A percentile compares a stretch with the other conserved stretches of the same genome.
phyloP scores from a whole-genome alignment of 1,140 invertebrate genomes.

The Scaptomyza montana region DNA sequence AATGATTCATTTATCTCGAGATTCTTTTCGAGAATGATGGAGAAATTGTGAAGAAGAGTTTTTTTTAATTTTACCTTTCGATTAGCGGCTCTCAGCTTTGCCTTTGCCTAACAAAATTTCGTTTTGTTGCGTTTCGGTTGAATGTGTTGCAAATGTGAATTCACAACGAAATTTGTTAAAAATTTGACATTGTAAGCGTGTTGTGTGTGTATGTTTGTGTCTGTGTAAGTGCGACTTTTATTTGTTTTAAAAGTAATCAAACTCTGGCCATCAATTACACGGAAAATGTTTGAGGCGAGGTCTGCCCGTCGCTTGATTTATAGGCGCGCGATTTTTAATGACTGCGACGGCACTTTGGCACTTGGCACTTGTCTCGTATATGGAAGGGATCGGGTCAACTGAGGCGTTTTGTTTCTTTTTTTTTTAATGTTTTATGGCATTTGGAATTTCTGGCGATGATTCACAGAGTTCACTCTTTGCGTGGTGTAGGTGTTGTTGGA shows the following conservation, averaged over 20 bases:
- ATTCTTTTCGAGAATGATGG: conserved; percentile 27
- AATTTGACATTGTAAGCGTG: conserved; percentile 49
- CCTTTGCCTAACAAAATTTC: conserved; percentile 32
- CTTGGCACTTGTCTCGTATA: conserved; percentile 28
- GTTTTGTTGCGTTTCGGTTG: too few species aligned
- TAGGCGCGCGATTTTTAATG: conserved; percentile 73
- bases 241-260: conserved; percentile 81
- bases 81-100: conserved; percentile 37
- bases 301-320: conserved; percentile 68
- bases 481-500: conserved; percentile 7
- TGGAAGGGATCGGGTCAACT: conserved; percentile 37
- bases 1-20: conserved; percentile 31
- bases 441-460: conserved; percentile 40
- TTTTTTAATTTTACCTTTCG: conserved; percentile 61
- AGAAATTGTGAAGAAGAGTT: conserved; percentile 38
- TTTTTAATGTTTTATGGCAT: conserved; percentile 28
- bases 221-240: conserved; percentile 55
- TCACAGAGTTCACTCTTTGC: conserved; percentile 27
- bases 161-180: conserved; percentile 79
- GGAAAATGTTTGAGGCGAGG: conserved; percentile 63
- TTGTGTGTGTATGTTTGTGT: conserved; percentile 16
- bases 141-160: conserved; percentile 49
- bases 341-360: conserved; percentile 57
- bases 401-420: conserved; percentile 18
- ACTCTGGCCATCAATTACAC: conserved; percentile 73